Evolutionary conservation across 2,113 vertebrate genomes (phyloP), one percentile per base, ranked within the genome.

Genomic region (Melanerpes aurifrons): DNA sequence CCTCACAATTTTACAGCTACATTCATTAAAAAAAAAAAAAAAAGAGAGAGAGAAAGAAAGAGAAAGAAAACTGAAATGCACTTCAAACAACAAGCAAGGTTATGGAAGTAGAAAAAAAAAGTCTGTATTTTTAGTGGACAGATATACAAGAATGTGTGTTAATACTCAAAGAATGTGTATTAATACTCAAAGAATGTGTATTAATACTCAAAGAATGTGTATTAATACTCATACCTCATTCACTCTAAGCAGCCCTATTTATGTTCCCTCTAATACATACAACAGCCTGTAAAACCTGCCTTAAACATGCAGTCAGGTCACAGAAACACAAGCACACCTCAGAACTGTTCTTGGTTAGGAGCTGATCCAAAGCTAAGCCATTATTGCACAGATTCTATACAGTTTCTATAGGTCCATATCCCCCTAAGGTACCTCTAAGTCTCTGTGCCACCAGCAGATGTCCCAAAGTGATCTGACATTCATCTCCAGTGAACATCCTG

Each of bases 271-370:
- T 70, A 63, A 70, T 24, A 37, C 1, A 77, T 12, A 61, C 19
- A 69, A 17, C 28, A 71, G 57, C 3, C 45, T 76, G 32, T 24
- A 87, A 82, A 74, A 66, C 20, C 40, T 77, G n/a, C 68, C 56
- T 45, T 78, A 74, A n/a, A 47, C 17, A 15, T 0, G 6, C 4
- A 48, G 17, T 25, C 21, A 21, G 32, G 12, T 47, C 21, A 69
- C 0, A 0, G 57, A 76, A 89, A 45, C 4, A 2, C 45, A 82
- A 25, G 29, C 9, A 40, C 8, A 24, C 5, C 20, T 76, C 53
- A 67, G 45, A 73, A n/a, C 11, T 56, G n/a, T 13, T 58, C 48
- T 12, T 15, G 67, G 21, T 13, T 35, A 28, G n/a, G 20, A 82
- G 21, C 4, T 66, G 61, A 45, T 17, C 28, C 45, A 48, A 79